phyloP scores from a whole-genome alignment of 2,113 vertebrate genomes.

The Labeo rohita region DNA sequence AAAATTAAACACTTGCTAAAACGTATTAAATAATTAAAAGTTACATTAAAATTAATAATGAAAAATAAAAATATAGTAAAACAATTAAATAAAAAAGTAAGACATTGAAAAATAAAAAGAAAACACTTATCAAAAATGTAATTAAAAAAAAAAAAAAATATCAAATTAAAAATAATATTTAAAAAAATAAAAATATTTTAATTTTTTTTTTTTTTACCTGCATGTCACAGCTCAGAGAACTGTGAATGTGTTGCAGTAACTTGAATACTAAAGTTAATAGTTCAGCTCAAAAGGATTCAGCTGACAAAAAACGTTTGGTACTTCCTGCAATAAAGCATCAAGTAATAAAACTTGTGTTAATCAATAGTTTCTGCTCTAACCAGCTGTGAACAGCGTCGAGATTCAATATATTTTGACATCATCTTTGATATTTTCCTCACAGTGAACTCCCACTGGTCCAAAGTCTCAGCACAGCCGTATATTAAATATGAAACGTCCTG shows the following conservation, averaged over 20 bases:
- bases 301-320: not conserved
- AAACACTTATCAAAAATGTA: no score
- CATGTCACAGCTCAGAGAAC: not conserved
- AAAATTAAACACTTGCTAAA: no score
- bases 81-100: no score
- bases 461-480: not conserved
- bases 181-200: not conserved
- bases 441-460: not conserved
- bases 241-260: not conserved
- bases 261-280: not conserved
- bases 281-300: no score
- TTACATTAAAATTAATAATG: no score
- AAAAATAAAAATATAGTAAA: no score
- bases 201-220: not conserved
- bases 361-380: not conserved
- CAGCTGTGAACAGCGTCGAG: not conserved
- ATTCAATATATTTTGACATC: not conserved
- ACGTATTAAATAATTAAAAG: no score
- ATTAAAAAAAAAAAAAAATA: not conserved
- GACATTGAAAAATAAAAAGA: no score
- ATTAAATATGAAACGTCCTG: not conserved
- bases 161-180: not conserved
- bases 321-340: not conserved
- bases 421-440: not conserved
- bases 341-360: not conserved